A percentile compares a stretch with the other conserved stretches of the same genome.
Evolutionary conservation across 2,797 vertebrate genomes (phyloP).

Genomic region (Neosalanx taihuensis): DNA sequence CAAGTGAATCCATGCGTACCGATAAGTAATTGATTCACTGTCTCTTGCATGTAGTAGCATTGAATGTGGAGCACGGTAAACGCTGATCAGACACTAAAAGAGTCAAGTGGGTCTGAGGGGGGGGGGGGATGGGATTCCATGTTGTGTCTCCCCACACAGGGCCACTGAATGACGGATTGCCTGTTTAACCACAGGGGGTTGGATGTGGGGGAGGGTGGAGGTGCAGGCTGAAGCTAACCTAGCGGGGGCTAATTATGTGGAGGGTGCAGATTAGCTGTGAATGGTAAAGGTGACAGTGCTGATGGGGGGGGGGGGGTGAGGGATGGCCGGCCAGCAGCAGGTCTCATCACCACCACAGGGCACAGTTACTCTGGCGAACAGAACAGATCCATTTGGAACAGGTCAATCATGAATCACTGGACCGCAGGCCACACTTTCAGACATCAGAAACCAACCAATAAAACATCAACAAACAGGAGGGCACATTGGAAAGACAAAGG

Average conservation of each 20-base stretch:
- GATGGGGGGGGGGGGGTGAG: slow-evolving; percentile 12
- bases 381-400: not conserved
- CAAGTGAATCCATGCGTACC: slow-evolving; percentile 34
- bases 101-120: slow-evolving; percentile 33
- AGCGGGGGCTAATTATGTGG: slow-evolving; percentile 46
- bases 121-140: slow-evolving; percentile 1
- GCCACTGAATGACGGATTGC: slow-evolving; percentile 48
- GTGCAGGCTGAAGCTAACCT: slow-evolving; percentile 19
- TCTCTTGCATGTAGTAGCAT: slow-evolving; percentile 38
- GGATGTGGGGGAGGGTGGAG: slow-evolving; percentile 7
- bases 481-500: not conserved
- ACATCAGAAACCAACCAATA: not conserved
- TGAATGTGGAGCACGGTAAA: slow-evolving; percentile 50
- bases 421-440: not conserved
- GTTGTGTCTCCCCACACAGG: slow-evolving; percentile 19
- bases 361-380: not conserved
- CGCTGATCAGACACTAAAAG: slow-evolving; percentile 64
- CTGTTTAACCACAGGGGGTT: slow-evolving; percentile 38
- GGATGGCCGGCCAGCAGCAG: not conserved
- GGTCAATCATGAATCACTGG: not conserved
- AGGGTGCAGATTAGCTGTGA: slow-evolving; percentile 36
- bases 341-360: slow-evolving; percentile 20
- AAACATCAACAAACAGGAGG: not conserved
- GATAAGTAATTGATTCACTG: slow-evolving; percentile 52
- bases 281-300: slow-evolving; percentile 30